Conservation (phyloP, 2,113 vertebrate genomes). For the Tympanuchus pallidicinctus region DNA sequence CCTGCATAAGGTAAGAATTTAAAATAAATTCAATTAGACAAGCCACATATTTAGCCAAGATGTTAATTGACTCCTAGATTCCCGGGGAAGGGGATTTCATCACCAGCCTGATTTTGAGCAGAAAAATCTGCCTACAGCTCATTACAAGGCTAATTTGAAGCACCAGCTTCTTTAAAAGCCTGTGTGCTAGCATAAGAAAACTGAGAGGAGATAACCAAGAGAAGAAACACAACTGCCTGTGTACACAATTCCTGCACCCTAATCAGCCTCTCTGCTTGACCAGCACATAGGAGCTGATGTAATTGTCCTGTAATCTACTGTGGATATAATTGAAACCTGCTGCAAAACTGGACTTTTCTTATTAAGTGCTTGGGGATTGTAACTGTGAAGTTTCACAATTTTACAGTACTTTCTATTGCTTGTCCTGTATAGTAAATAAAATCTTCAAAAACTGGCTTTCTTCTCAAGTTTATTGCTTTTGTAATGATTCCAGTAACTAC, state of each 20-base stretch:
- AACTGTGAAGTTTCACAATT: constrained; percentile 10
- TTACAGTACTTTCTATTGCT: neutral
- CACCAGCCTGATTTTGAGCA: neutral
- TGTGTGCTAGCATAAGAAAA: neutral
- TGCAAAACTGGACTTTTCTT: constrained; percentile 27
- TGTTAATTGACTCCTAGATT: neutral
- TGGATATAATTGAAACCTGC: constrained; percentile 3
- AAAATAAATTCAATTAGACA: neutral
- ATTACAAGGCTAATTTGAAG: neutral
- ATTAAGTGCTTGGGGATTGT: neutral
- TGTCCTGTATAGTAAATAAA: constrained; percentile 25
- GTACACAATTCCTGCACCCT: neutral
- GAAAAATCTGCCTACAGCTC: neutral
- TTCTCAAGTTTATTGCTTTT: constrained; percentile 23
- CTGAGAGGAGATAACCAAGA: neutral
- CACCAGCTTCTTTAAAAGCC: neutral
- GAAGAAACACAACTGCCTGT: neutral
- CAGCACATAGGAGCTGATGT: neutral
- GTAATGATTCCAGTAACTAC: constrained; percentile 72
- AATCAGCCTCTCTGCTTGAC: neutral
- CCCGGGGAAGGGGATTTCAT: neutral
- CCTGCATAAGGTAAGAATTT: neutral
- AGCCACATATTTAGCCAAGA: neutral
- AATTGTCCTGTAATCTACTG: constrained; percentile 24
- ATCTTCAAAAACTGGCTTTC: constrained; percentile 46